Evolutionary conservation across 2,113 vertebrate genomes (phyloP), one percentile per base, ranked within the genome.

Genomic region (Colaptes auratus): DNA sequence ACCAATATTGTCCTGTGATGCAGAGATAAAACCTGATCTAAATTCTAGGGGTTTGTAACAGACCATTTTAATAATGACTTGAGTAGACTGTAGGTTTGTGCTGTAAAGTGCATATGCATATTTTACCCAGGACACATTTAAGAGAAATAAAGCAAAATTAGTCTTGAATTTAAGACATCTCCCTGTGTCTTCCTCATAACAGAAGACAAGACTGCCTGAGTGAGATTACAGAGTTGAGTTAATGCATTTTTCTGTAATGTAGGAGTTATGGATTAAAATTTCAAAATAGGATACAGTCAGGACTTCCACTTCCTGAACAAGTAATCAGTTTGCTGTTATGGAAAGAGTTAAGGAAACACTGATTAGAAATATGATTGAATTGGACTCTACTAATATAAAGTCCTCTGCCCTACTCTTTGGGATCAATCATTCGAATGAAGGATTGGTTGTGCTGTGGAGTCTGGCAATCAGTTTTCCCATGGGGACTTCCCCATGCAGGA

Each of bases 361-460:
- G n/a, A 24, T 88, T 73, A 76, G 19, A 19, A n/a, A 21, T 12
- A 39, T 35, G 28, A 73, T 55, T 36, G 1, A 39, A 25, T 2
- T 88, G 69, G 36, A 70, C 15, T 35, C 9, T 0, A 0, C 16
- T 67, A 67, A 83, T 24, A 80, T 1, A 6, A 81, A 56, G 19
- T 82, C 5, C 20, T 81, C 24, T 48, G 16, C 78, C 63, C 25
- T 27, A 5, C 31, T 61, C 25, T 24, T 91, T 65, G 39, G 9
- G 39, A 75, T 70, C 53, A 87, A 25, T 61, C 11, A 42, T 48
- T 76, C 64, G 59, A 89, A 65, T 7, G 21, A 75, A 36, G 44
- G 31, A 56, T 3, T 27, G 4, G 13, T 12, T 79, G 48, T 71
- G 65, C 35, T 64, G 13, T 44, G 28, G 27, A 74, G 25, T 50